Evolutionary conservation across 1,140 invertebrate species (phyloP).

Genomic region (Drosophila albomicans): DNA sequence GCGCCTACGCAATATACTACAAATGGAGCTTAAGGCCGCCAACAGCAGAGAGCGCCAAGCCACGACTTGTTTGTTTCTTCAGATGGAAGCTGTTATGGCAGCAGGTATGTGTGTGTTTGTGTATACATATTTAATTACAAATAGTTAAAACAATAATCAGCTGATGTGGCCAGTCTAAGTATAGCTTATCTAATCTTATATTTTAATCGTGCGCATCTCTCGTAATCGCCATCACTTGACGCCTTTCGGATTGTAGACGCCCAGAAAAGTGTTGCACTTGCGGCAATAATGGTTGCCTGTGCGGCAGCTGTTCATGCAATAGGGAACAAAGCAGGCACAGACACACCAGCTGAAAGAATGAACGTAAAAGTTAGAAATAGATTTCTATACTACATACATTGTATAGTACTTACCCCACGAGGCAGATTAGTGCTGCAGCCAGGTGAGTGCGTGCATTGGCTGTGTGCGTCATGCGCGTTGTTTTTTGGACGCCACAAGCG

Average conservation of each 20-base stretch:
- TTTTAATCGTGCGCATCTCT: slow-evolving; percentile 35
- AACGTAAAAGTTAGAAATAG: slow-evolving; percentile 2
- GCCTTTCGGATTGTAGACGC: slow-evolving; percentile 85
- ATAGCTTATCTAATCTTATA: slow-evolving; percentile 28
- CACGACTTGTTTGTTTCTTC: slow-evolving; percentile 33
- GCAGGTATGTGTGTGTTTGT: slow-evolving; percentile 11
- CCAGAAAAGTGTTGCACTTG: slow-evolving; percentile 88
- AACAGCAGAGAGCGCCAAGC: background rate
- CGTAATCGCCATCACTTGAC: slow-evolving; percentile 35
- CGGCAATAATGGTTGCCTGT: slow-evolving; percentile 89
- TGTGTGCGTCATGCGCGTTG: slow-evolving; percentile 86
- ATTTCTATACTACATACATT: background rate
- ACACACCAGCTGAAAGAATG: slow-evolving; percentile 84
- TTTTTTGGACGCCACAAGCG: slow-evolving; percentile 86
- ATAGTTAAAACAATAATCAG: slow-evolving; percentile 28
- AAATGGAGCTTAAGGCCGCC: slow-evolving; percentile 34
- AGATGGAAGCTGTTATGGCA: background rate
- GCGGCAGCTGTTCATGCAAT: slow-evolving; percentile 88
- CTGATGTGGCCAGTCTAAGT: slow-evolving; percentile 20
- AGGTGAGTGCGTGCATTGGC: slow-evolving; percentile 87
- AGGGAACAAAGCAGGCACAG: slow-evolving; percentile 88
- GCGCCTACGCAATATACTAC: slow-evolving; percentile 24
- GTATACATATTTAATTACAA: slow-evolving; percentile 23
- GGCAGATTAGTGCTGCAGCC: slow-evolving; percentile 87
- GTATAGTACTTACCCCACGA: slow-evolving; percentile 85